Evolutionary conservation across 2,797 vertebrate genomes (phyloP).

Genomic region (Sebastes diploproa): DNA sequence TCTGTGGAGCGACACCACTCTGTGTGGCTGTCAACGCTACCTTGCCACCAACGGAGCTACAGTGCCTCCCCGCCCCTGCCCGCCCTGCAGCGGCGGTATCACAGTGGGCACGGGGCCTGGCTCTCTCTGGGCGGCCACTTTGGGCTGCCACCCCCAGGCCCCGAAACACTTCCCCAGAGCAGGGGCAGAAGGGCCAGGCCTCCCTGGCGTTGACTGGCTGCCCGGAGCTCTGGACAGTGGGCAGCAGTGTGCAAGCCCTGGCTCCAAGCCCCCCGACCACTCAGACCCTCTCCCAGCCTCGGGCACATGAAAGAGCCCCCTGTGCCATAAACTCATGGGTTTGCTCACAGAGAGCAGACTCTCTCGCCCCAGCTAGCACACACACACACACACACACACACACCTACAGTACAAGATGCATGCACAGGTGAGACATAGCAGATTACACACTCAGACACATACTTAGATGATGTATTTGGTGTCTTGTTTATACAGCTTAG

Average conservation of each 20-base stretch:
- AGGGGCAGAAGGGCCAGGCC: constrained; percentile 81
- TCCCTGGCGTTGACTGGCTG: constrained; percentile 85
- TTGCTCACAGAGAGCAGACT: constrained; percentile 69
- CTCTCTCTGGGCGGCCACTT: constrained; percentile 85
- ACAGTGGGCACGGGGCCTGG: constrained; percentile 71
- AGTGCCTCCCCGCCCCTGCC: constrained; percentile 27
- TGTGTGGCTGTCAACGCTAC: constrained; percentile 69
- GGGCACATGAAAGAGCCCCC: constrained; percentile 86
- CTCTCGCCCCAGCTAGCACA: constrained; percentile 43
- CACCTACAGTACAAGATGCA: constrained; percentile 16
- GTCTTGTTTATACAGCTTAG: constrained; percentile 27
- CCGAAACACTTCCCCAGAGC: constrained; percentile 84
- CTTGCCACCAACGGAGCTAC: constrained; percentile 70
- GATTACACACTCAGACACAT: constrained; percentile 46
- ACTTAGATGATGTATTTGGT: constrained; percentile 48
- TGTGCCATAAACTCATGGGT: constrained; percentile 83
- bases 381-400: neutral
- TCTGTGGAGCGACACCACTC: constrained; percentile 60
- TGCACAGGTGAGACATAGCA: constrained; percentile 22
- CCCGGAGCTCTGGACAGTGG: constrained; percentile 84
- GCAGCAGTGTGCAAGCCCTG: constrained; percentile 84
- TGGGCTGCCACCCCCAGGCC: constrained; percentile 76
- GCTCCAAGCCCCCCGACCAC: constrained; percentile 84
- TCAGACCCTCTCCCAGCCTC: constrained; percentile 84
- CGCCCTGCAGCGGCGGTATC: constrained; percentile 48